Conservation (phyloP, 1,140 invertebrate genomes). For the Panonychus citri region DNA sequence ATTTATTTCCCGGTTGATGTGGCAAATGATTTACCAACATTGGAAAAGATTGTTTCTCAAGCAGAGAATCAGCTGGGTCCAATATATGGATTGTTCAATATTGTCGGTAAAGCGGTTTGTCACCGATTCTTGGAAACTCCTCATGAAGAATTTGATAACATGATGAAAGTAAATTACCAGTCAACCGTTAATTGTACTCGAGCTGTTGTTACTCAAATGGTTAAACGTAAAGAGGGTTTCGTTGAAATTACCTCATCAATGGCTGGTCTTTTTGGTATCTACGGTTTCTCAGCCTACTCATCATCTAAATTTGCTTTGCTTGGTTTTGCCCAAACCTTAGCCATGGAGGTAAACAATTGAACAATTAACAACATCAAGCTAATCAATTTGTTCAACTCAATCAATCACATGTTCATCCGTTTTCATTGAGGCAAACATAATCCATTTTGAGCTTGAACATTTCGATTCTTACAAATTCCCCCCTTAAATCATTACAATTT, state of each 20-base stretch:
- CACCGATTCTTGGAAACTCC: slow-evolving; percentile 58
- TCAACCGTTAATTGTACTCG: slow-evolving; percentile 30
- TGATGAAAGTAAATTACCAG: slow-evolving; percentile 34
- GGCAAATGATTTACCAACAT: slow-evolving; percentile 1
- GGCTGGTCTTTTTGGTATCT: slow-evolving; percentile 69
- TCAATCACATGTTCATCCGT: not conserved
- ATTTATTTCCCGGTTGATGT: slow-evolving; percentile 27
- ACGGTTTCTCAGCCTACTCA: slow-evolving; percentile 73
- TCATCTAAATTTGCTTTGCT: slow-evolving; percentile 80
- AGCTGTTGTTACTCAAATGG: slow-evolving; percentile 30
- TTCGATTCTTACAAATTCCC: not conserved
- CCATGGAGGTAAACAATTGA: slow-evolving; percentile 52
- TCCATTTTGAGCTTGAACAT: not conserved
- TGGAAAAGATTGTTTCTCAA: slow-evolving; percentile 10
- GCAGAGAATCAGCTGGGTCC: slow-evolving; percentile 41
- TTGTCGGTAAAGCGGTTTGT: slow-evolving; percentile 43
- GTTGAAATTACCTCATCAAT: slow-evolving; percentile 70
- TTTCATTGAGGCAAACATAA: not conserved
- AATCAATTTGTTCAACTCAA: too few relatives aligned
- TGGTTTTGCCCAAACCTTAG: slow-evolving; percentile 72
- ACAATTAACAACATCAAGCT: too few relatives aligned
- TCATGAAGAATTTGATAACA: slow-evolving; percentile 31
- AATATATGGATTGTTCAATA: slow-evolving; percentile 70
- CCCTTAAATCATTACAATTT: too few relatives aligned
- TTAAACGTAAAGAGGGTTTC: slow-evolving; percentile 31